Evolutionary conservation across 2,888 invertebrate genomes (phyloP).

Genomic region (Drosophila tanythrix): DNA sequence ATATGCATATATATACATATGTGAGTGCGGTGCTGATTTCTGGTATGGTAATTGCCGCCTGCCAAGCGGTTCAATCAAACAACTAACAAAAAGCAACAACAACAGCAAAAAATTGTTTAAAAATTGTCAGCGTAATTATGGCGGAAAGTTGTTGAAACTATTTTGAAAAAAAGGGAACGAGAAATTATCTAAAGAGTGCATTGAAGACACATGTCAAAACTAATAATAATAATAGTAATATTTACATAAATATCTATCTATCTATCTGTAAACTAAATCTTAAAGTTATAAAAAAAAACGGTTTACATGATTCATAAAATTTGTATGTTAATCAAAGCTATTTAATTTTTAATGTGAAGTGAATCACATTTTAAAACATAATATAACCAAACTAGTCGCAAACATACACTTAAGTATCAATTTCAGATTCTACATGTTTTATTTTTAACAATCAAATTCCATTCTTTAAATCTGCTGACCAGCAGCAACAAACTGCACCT

Average conservation of each 20-base stretch:
- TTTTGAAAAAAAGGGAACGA: background rate
- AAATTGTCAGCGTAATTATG: constrained; percentile 27
- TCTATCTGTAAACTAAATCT: background rate
- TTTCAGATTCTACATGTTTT: constrained; percentile 4
- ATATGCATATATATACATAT: background rate
- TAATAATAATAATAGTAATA: background rate
- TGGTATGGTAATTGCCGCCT: constrained; percentile 71
- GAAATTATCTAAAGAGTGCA: background rate
- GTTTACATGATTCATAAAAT: background rate
- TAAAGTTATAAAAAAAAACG: background rate
- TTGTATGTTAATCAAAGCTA: background rate
- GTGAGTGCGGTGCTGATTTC: constrained; percentile 47
- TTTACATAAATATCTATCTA: background rate
- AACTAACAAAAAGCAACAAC: constrained; percentile 8
- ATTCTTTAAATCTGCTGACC: constrained; percentile 16
- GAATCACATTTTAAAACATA: constrained; percentile 1
- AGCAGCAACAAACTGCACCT: constrained; percentile 35
- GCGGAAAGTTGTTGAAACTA: constrained; percentile 8
- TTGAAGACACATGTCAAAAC: too few relatives aligned
- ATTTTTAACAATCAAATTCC: background rate
- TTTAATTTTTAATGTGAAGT: background rate
- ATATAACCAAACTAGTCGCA: background rate
- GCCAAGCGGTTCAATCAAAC: constrained; percentile 61
- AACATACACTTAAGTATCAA: background rate
- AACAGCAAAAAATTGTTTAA: constrained; percentile 10